Evolutionary conservation across 1,140 invertebrate species (phyloP), one percentile per base, ranked within the genome.

Genomic region (Diorhabda sublineata): DNA sequence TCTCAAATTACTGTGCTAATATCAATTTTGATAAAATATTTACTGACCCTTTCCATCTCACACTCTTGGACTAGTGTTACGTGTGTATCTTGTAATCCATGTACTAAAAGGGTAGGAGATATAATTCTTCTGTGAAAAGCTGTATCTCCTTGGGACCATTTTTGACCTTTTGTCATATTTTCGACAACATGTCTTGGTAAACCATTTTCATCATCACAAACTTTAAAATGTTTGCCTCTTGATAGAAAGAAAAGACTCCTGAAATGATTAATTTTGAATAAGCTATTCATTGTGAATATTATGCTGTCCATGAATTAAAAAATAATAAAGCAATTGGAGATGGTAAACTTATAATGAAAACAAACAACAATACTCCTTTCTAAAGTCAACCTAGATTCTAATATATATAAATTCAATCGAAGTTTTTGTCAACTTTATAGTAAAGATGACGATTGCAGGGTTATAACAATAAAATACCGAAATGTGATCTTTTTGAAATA

Each of bases 31-130:
- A 26, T 26, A 26, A 26, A 26, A 11, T 6, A 11, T 11, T 3
- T 26, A 63, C 81, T 81, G 79, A 90, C 89, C 78, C 88, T 84
- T 80, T 90, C 86, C 90, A 92, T 92, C 80, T 91, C 89, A 74
- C 89, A 87, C 81, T 90, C 89, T 73, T 92, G 90, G 42, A 90
- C 85, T 69, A 91, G 82, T 8, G 87, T 87, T 7, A 92, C 87
- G 60, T 87, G 84, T 66, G 86, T 86, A 79, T 92, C 91, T 78
- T 87, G 84, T 68, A 88, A 79, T 8, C 91, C 91, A 76, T 91
- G 88, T 56, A 92, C 85, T 5, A 92, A 80, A 45, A 92, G 82
- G n/a, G 89, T 90, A 42, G 90, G 89, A 45, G 86, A 85, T 52
- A 82, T 82, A 68, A 92, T 88, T 76, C 87, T 85, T 73, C 88